phyloP scores from a whole-genome alignment of 23 tunicate species.

The Clavelina lepadiformis region DNA sequence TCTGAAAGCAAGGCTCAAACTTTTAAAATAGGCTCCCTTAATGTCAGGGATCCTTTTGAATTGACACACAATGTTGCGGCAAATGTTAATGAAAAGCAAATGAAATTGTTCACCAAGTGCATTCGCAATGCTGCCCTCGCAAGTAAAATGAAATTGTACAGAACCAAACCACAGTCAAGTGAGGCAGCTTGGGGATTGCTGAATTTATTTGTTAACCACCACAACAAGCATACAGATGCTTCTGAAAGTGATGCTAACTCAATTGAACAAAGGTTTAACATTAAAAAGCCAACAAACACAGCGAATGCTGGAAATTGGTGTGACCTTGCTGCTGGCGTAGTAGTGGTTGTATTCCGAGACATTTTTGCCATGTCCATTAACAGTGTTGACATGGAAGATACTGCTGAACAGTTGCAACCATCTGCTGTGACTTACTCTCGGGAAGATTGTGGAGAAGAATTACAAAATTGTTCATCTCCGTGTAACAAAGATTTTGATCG shows the following conservation, averaged over 20 bases:
- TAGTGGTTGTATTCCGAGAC: slow-evolving; percentile 48
- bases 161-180: slow-evolving; percentile 1
- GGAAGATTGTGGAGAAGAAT: background rate
- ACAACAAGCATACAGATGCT: slow-evolving; percentile 17
- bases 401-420: background rate
- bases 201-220: slow-evolving; percentile 69
- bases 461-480: no score
- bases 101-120: slow-evolving; percentile 39
- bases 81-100: slow-evolving; percentile 69
- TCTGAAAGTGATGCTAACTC: background rate
- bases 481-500: slow-evolving; percentile 7
- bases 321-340: slow-evolving; percentile 5
- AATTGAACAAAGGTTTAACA: background rate
- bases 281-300: background rate
- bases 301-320: background rate
- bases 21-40: slow-evolving; percentile 41
- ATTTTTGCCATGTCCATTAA: no score
- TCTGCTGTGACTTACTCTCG: background rate
- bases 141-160: slow-evolving; percentile 43
- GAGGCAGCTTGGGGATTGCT: slow-evolving; percentile 52
- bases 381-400: background rate
- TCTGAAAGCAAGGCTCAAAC: background rate
- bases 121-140: slow-evolving; percentile 55
- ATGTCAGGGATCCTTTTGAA: slow-evolving; percentile 88
- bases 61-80: slow-evolving; percentile 73